Conservation (phyloP, 2,888 invertebrate species). For the Agelastica alni region DNA sequence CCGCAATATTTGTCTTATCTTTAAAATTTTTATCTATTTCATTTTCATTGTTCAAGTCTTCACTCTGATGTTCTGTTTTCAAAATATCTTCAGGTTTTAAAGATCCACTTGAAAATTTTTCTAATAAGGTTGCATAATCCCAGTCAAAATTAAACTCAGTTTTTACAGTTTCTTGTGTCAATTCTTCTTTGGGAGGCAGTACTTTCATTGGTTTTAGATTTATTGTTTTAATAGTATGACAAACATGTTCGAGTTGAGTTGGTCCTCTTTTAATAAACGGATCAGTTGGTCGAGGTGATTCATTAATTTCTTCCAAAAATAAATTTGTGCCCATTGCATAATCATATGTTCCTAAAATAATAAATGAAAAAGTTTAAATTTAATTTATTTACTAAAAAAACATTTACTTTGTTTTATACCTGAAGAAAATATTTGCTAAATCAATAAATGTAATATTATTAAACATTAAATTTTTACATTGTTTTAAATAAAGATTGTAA, state of each 20-base stretch:
- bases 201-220: conserved; percentile 72
- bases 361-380: too few species aligned
- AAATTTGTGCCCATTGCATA: conserved; percentile 73
- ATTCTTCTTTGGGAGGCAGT: conserved; percentile 42
- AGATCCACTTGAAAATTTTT: conserved; percentile 47
- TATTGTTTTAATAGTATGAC: conserved; percentile 69
- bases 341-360: conserved; percentile 67
- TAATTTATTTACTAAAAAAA: too few species aligned
- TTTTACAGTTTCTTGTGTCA: conserved; percentile 38
- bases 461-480: too few species aligned
- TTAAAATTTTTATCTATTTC: conserved; percentile 1
- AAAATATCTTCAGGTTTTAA: conserved; percentile 46
- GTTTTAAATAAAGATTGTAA: too few species aligned
- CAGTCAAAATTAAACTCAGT: conserved; percentile 46
- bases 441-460: too few species aligned
- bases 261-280: conserved; percentile 56
- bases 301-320: conserved; percentile 70
- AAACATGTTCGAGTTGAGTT: conserved; percentile 64
- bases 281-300: conserved; percentile 45
- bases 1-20: background rate
- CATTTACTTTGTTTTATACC: too few species aligned
- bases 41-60: conserved; percentile 6
- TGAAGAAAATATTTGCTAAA: too few species aligned
- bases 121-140: conserved; percentile 46
- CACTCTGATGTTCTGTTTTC: conserved; percentile 12